phyloP scores from a whole-genome alignment of 2,797 vertebrate genomes.

The Myotis daubentonii region DNA sequence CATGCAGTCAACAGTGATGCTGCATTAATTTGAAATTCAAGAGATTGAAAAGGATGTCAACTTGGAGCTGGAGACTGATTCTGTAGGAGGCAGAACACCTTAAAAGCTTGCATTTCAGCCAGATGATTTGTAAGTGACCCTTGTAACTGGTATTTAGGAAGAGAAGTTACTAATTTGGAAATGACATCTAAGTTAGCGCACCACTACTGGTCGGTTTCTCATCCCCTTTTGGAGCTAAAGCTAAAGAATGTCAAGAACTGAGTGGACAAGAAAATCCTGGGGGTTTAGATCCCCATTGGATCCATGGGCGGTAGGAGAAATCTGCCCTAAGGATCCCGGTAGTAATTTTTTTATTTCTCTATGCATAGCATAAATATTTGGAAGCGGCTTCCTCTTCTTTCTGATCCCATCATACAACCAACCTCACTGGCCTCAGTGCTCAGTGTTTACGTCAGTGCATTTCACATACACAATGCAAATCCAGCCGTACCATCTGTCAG shows the following conservation, averaged over 20 bases:
- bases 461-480: not conserved
- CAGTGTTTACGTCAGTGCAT: not conserved
- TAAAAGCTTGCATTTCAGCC: conserved; percentile 31
- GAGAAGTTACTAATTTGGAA: conserved; percentile 15
- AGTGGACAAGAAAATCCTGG: not conserved
- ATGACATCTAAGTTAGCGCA: not conserved
- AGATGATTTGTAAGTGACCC: conserved; percentile 3
- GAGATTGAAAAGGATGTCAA: conserved; percentile 62
- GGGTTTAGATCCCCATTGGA: not conserved
- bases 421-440: not conserved
- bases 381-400: not conserved
- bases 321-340: not conserved
- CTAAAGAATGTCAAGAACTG: not conserved
- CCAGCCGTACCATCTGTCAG: not conserved
- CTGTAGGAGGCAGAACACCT: not conserved
- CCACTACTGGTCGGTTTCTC: not conserved
- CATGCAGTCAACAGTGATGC: conserved; percentile 40
- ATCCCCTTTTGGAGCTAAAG: not conserved
- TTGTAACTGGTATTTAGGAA: not conserved
- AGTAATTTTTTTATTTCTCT: not conserved
- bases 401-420: not conserved
- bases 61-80: conserved; percentile 44
- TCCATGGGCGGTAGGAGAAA: not conserved
- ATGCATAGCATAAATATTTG: not conserved
- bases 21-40: conserved; percentile 73